Conservation (phyloP, 1,140 invertebrate species). For the Trichoplusia ni region DNA sequence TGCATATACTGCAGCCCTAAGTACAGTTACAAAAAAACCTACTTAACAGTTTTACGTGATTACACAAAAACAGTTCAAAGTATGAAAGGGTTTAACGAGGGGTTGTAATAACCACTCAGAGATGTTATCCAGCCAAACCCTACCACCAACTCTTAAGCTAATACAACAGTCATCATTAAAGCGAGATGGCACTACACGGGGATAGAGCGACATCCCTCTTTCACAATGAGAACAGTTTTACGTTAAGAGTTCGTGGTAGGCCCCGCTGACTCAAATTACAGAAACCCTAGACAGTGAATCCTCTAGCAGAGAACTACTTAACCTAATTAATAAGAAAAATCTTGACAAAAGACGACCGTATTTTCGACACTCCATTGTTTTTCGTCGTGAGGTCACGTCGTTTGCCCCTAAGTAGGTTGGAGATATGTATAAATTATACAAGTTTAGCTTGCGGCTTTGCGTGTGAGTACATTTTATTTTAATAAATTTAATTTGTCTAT, state of each 20-base stretch:
- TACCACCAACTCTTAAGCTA: too few species aligned
- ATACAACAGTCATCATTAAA: too few species aligned
- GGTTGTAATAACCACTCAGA: slow-evolving; percentile 62
- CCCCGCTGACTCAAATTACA: slow-evolving; percentile 66
- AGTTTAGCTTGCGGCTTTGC: too few species aligned
- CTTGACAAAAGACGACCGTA: slow-evolving; percentile 15
- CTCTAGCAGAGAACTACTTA: slow-evolving; percentile 63
- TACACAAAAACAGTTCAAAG: slow-evolving; percentile 48
- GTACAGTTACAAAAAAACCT: slow-evolving; percentile 51
- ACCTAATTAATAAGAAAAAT: slow-evolving; percentile 62
- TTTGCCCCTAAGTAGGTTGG: neutral
- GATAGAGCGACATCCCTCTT: slow-evolving; percentile 49
- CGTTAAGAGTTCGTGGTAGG: too few species aligned
- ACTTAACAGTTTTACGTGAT: slow-evolving; percentile 53
- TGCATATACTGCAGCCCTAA: neutral
- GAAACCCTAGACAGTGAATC: slow-evolving; percentile 60
- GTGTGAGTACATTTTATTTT: too few species aligned
- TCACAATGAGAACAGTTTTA: too few species aligned
- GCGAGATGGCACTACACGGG: slow-evolving; percentile 26
- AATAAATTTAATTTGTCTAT: too few species aligned
- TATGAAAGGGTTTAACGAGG: slow-evolving; percentile 71
- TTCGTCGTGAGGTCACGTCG: neutral
- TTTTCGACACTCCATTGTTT: slow-evolving; percentile 33
- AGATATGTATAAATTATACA: too few species aligned
- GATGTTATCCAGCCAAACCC: slow-evolving; percentile 49